A percentile compares a stretch with the other conserved stretches of the same genome.
phyloP scores from a whole-genome alignment of 2,113 vertebrate genomes.

The Antigone vipio region DNA sequence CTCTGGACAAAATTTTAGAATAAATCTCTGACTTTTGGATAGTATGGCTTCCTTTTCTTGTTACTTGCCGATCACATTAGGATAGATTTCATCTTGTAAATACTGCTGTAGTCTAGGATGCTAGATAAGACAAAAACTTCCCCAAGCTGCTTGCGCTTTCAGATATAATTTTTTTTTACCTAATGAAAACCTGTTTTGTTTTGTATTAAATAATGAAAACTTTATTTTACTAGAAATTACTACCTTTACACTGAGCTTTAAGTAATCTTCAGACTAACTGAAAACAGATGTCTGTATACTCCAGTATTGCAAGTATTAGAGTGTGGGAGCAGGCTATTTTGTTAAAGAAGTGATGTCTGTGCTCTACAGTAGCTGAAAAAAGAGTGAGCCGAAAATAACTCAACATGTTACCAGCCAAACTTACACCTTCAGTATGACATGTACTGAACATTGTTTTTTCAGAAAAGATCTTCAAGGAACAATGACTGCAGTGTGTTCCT shows the following conservation, averaged over 20 bases:
- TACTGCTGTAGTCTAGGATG: background rate
- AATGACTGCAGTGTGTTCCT: background rate
- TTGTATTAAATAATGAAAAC: background rate
- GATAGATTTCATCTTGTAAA: background rate
- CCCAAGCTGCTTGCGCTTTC: background rate
- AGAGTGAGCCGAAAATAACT: background rate
- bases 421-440: rapidly evolving
- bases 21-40: background rate
- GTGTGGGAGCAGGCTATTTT: background rate
- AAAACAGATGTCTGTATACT: background rate
- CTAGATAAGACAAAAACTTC: background rate
- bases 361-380: background rate
- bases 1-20: background rate
- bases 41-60: background rate
- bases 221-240: background rate
- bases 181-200: background rate
- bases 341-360: background rate
- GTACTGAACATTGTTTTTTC: background rate
- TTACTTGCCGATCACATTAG: background rate
- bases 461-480: background rate
- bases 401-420: background rate
- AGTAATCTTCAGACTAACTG: background rate
- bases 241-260: background rate
- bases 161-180: background rate
- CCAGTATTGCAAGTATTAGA: background rate